These are phyloP conservation scores for Lepidochrysops patricia DNA, from an alignment of 2,888 invertebrate genomes.

Conservation along the genomic window DNA sequence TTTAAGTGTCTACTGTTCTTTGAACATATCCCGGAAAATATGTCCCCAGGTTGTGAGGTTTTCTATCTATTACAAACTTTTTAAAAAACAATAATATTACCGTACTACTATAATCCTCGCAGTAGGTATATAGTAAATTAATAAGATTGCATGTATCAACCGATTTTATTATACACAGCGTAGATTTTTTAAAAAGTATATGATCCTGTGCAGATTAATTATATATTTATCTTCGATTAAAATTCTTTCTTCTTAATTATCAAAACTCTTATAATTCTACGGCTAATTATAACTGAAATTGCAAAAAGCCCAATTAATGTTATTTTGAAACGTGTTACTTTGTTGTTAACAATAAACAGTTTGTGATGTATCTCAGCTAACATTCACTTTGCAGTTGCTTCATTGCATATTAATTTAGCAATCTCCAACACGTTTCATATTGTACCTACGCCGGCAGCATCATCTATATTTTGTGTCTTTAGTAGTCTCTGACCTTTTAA, in stretches of 20 bases:
- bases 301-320: neutral
- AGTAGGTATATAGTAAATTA: no score
- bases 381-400: conserved; percentile 7
- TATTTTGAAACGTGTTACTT: neutral
- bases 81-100: no score
- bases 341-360: neutral
- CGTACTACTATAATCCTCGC: no score
- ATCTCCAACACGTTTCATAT: neutral
- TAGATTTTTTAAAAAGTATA: no score
- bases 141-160: no score
- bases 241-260: no score
- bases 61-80: no score
- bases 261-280: neutral
- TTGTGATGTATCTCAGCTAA: neutral
- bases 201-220: no score
- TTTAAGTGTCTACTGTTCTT: neutral
- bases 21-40: neutral
- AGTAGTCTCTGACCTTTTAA: neutral
- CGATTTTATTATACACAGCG: no score
- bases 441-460: neutral
- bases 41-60: no score
- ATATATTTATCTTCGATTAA: no score
- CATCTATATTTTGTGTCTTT: neutral
- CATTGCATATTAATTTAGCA: conserved; percentile 1
- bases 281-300: neutral